Conservation (phyloP, 2,797 vertebrate genomes). For the Eulemur rubriventer region DNA sequence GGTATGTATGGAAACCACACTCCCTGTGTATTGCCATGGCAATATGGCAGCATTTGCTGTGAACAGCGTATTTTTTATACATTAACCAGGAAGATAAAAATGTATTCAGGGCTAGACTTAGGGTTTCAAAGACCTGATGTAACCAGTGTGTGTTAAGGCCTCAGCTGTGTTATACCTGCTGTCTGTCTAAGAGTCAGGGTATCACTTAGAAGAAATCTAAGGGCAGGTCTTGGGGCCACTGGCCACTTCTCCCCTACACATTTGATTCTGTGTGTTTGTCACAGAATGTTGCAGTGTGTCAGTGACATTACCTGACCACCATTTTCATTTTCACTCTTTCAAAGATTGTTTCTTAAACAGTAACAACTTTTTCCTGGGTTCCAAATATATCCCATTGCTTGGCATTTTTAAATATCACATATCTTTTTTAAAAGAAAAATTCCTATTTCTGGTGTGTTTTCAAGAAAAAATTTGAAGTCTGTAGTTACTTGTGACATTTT, state of each 20-base stretch:
- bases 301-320: slow-evolving; percentile 89
- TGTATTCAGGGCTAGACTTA: not conserved
- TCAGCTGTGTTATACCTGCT: not conserved
- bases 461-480: not conserved
- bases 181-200: not conserved
- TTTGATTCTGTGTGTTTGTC: not conserved
- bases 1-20: too few species aligned
- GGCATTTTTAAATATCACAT: slow-evolving; percentile 91
- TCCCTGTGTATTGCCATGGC: not conserved
- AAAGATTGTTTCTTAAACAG: slow-evolving; percentile 92
- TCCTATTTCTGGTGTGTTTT: not conserved
- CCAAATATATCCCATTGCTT: slow-evolving; percentile 94
- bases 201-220: not conserved
- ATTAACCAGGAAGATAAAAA: not conserved
- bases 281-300: not conserved
- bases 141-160: not conserved
- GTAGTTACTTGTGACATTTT: not conserved
- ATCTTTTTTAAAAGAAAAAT: slow-evolving; percentile 66
- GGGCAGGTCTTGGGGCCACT: not conserved
- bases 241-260: not conserved
- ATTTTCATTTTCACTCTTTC: slow-evolving; percentile 96
- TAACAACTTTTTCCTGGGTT: slow-evolving; percentile 93
- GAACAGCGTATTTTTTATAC: not conserved
- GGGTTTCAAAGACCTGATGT: not conserved
- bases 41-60: not conserved